These are phyloP conservation scores for Thereva nobilitata DNA, from an alignment of 2,888 invertebrate genomes.

Conservation along the genomic window DNA sequence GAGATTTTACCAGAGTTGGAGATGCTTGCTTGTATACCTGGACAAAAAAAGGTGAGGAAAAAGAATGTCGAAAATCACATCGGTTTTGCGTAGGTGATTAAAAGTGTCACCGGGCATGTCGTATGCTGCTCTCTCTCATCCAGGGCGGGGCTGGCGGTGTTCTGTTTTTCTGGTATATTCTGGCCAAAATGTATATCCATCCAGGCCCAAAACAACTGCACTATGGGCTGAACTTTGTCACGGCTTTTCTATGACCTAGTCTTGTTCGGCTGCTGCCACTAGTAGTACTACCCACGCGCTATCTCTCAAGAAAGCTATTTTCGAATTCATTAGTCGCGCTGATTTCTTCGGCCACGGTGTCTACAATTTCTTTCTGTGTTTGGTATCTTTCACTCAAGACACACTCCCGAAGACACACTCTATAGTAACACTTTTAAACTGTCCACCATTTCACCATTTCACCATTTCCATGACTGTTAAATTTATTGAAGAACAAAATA, in stretches of 20 bases:
- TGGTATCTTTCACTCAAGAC: slow-evolving; percentile 8
- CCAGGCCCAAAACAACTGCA: no score
- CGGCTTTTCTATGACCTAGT: neutral
- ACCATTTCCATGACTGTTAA: no score
- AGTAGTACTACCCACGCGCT: slow-evolving; percentile 13
- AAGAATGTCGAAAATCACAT: slow-evolving; percentile 1
- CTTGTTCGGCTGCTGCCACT: neutral
- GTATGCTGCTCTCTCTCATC: slow-evolving; percentile 15
- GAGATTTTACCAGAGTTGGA: no score
- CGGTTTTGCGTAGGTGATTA: slow-evolving; percentile 18
- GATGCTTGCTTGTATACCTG: slow-evolving; percentile 7
- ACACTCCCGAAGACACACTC: neutral
- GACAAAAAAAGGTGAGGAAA: slow-evolving; percentile 13
- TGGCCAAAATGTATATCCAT: neutral
- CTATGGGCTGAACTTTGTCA: neutral
- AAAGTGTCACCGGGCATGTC: slow-evolving; percentile 25
- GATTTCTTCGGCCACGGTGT: slow-evolving; percentile 25
- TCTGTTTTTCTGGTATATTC: slow-evolving; percentile 14
- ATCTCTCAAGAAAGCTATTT: slow-evolving; percentile 26
- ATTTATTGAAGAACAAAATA: no score
- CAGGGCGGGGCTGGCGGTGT: slow-evolving; percentile 23
- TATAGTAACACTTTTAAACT: no score
- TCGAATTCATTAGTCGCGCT: slow-evolving; percentile 26
- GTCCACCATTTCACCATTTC: no score
- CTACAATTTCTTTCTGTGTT: slow-evolving; percentile 4